Evolutionary conservation across 2,797 vertebrate species (phyloP).

Genomic region (Hoplostethus mediterraneus): DNA sequence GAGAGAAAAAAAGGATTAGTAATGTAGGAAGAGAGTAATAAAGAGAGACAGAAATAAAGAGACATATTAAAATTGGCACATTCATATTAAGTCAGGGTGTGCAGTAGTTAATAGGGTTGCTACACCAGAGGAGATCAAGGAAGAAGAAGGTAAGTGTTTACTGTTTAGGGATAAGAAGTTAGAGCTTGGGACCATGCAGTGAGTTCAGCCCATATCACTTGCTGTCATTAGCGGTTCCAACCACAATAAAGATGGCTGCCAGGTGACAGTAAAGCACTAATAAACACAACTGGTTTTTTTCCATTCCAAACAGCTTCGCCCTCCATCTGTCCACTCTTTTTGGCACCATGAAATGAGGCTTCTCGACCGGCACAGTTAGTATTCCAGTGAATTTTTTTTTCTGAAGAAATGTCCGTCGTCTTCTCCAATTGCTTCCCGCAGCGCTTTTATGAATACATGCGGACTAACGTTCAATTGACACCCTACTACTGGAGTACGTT

Average conservation of each 20-base stretch:
- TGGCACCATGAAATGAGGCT: conserved; percentile 54
- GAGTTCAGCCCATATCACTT: conserved; percentile 66
- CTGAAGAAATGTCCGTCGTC: conserved; percentile 51
- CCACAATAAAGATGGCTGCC: conserved; percentile 68
- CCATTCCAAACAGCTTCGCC: conserved; percentile 42
- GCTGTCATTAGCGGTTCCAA: conserved; percentile 58
- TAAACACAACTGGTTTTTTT: conserved; percentile 50
- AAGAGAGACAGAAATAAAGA: conserved; percentile 69
- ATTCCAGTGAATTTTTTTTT: conserved; percentile 37
- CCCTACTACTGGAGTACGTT: conserved; percentile 5
- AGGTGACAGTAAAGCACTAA: conserved; percentile 67
- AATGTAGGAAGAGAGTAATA: conserved; percentile 53
- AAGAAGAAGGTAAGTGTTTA: conserved; percentile 26
- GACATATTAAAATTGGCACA: conserved; percentile 79
- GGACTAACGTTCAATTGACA: conserved; percentile 17
- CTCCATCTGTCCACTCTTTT: conserved; percentile 45
- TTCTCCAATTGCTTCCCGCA: conserved; percentile 44
- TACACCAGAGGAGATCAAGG: conserved; percentile 59
- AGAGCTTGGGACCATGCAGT: conserved; percentile 74
- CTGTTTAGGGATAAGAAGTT: conserved; percentile 45
- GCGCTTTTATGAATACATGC: conserved; percentile 40
- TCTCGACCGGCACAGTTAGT: conserved; percentile 32
- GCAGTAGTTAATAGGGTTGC: conserved; percentile 75
- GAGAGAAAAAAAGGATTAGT: conserved; percentile 69
- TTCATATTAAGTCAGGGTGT: conserved; percentile 81